Evolutionary conservation across 2,888 invertebrate species (phyloP).

Genomic region (Ligdia adustata): DNA sequence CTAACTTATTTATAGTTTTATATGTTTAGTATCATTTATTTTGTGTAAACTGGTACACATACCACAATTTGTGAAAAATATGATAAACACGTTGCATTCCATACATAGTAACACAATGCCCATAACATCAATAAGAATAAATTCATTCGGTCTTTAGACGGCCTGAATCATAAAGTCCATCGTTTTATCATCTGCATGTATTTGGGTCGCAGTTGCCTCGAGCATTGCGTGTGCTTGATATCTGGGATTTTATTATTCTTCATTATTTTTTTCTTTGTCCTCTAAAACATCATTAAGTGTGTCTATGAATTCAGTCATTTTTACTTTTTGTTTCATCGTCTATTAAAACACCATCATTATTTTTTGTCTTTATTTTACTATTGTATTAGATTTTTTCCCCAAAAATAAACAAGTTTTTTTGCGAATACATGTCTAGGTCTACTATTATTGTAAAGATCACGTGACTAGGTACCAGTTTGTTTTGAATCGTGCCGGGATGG

Average conservation of each 20-base stretch:
- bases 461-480: neutral
- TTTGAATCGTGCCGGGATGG: slow-evolving; percentile 39
- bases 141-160: slow-evolving; percentile 35
- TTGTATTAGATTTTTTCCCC: too few species aligned
- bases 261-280: slow-evolving; percentile 40
- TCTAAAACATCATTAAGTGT: slow-evolving; percentile 35
- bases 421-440: too few species aligned
- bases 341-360: slow-evolving; percentile 20
- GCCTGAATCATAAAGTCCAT: slow-evolving; percentile 50
- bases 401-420: too few species aligned
- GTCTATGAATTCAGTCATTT: slow-evolving; percentile 37
- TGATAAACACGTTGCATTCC: neutral
- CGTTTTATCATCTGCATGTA: slow-evolving; percentile 54
- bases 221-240: slow-evolving; percentile 50
- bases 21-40: neutral
- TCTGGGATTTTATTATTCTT: slow-evolving; percentile 41
- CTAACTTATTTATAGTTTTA: slow-evolving; percentile 14
- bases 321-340: slow-evolving; percentile 14
- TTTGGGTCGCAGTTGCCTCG: slow-evolving; percentile 58
- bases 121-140: slow-evolving; percentile 14
- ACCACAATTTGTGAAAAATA: too few species aligned
- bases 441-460: too few species aligned
- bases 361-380: slow-evolving; percentile 20
- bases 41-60: too few species aligned
- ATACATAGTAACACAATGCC: neutral